Evolutionary conservation across 2,797 vertebrate genomes (phyloP).

Genomic region (Monodelphis domestica): DNA sequence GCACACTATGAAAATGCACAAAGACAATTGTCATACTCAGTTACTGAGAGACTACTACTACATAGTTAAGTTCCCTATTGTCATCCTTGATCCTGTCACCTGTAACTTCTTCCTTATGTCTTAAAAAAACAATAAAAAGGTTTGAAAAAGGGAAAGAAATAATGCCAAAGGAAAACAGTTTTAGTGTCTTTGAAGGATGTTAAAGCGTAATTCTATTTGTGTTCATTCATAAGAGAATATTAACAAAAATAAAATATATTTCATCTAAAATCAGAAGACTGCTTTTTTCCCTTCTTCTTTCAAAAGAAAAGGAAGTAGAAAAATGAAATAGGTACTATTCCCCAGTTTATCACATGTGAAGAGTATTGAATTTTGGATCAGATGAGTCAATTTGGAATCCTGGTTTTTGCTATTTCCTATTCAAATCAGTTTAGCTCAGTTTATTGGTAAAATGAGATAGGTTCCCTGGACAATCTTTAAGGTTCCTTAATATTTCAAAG

Average conservation of each 20-base stretch:
- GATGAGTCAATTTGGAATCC: neutral
- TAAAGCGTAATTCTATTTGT: neutral
- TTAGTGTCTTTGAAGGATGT: neutral
- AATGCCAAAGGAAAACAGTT: neutral
- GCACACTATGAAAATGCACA: too few species aligned
- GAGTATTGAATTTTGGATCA: too few species aligned
- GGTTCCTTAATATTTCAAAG: neutral
- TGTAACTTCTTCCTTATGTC: too few species aligned
- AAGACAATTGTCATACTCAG: too few species aligned
- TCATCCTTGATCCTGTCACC: neutral
- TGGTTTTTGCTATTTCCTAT: neutral
- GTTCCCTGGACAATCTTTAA: neutral
- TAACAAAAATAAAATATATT: neutral
- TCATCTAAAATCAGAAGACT: neutral
- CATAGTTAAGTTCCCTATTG: neutral
- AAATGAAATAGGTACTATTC: slow-evolving; percentile 3
- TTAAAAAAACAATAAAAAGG: neutral
- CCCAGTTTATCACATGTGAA: too few species aligned
- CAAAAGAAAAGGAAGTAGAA: slow-evolving; percentile 4
- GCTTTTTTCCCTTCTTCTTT: neutral
- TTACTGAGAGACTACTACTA: too few species aligned
- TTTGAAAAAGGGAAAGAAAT: neutral
- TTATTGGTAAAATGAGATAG: neutral
- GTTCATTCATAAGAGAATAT: neutral
- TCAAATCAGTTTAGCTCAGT: neutral